Conservation (phyloP, 2,888 invertebrate species). For the Selenia dentaria region DNA sequence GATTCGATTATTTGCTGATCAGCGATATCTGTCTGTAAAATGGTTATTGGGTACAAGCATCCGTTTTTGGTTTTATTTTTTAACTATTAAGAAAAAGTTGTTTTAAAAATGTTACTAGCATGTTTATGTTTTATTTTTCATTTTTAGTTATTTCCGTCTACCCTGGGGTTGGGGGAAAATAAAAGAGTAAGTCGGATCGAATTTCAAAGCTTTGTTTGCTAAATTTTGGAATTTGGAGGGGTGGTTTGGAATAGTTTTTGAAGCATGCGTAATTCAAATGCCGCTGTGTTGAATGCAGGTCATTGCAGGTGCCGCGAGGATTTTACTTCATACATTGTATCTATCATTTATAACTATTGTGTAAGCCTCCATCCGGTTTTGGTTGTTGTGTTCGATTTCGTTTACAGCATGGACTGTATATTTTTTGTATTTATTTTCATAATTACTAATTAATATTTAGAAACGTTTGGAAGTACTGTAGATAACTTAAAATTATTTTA, state of each 20-base stretch:
- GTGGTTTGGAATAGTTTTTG: conserved; percentile 45
- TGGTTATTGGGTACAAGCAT: conserved; percentile 1
- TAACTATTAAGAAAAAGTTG: background rate
- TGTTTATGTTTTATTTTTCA: conserved; percentile 58
- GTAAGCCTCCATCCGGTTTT: conserved; percentile 22
- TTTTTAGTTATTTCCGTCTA: conserved; percentile 79
- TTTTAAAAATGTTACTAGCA: conserved; percentile 29
- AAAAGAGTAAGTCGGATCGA: conserved; percentile 71
- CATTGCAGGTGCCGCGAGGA: conserved; percentile 6
- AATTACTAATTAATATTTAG: conserved; percentile 12
- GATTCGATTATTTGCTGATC: no score
- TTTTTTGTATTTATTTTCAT: conserved; percentile 8
- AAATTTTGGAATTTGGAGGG: conserved; percentile 51
- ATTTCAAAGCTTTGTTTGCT: conserved; percentile 67
- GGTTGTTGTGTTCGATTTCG: conserved; percentile 13
- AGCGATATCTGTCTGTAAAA: background rate
- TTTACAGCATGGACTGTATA: conserved; percentile 24
- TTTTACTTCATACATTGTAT: conserved; percentile 21
- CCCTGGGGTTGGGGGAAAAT: conserved; percentile 71
- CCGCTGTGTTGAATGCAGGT: conserved; percentile 19
- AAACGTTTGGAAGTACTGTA: conserved; percentile 40
- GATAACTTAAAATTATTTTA: conserved; percentile 23
- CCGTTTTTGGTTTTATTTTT: background rate
- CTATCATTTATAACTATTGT: conserved; percentile 12
- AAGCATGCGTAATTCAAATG: conserved; percentile 40